Percentiles rank a stretch among this genome's conserved stretches.
These are phyloP conservation scores for Phycodurus eques DNA, from an alignment of 2,113 vertebrate genomes.

Conservation along the genomic window DNA sequence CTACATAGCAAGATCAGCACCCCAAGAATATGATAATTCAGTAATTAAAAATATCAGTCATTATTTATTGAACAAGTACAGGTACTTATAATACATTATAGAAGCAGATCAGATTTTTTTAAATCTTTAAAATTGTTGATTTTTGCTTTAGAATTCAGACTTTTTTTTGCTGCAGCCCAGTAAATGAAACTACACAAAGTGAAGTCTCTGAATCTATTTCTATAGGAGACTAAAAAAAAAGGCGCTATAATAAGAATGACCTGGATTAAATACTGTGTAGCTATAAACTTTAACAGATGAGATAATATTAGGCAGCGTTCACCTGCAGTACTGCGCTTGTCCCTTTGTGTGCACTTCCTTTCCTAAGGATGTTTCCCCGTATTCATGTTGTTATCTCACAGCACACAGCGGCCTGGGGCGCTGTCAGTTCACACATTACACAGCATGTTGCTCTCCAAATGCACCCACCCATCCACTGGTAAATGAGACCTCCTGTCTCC, in stretches of 20 bases:
- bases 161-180: not conserved
- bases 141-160: not conserved
- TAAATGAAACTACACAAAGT: constrained; percentile 7
- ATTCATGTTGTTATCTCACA: constrained; percentile 34
- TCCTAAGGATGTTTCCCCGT: not conserved
- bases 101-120: too few species aligned
- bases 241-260: constrained; percentile 34
- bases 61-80: too few species aligned
- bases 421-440: constrained; percentile 24
- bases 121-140: too few species aligned
- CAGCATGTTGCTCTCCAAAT: constrained; percentile 7
- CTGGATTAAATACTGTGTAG: constrained; percentile 47
- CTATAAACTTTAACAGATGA: constrained; percentile 36
- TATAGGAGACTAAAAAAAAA: constrained; percentile 25
- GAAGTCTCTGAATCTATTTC: not conserved
- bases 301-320: not conserved
- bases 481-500: fast-evolving
- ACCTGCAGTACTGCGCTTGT: not conserved
- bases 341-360: not conserved
- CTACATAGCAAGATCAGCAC: too few species aligned
- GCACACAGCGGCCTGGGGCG: constrained; percentile 13
- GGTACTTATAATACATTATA: too few species aligned
- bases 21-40: too few species aligned
- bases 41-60: too few species aligned
- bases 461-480: constrained; percentile 11